A percentile compares a stretch with the other conserved stretches of the same genome.
phyloP scores from a whole-genome alignment of 2,888 invertebrate genomes.

The Autographa gamma region DNA sequence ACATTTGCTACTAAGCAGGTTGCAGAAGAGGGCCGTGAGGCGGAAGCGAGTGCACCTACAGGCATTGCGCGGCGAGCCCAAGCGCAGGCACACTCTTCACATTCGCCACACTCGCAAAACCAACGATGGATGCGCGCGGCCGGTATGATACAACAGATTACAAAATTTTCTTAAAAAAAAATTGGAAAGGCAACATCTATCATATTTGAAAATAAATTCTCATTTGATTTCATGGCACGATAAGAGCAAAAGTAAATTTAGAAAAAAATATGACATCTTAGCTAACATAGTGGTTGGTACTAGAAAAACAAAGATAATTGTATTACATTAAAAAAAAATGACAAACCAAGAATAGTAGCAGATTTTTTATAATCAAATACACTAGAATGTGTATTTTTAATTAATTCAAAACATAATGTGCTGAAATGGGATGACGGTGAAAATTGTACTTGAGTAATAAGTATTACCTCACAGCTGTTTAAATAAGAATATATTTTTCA shows the following conservation, averaged over 20 bases:
- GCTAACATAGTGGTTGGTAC: not conserved
- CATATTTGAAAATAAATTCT: not conserved
- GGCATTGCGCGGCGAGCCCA: constrained; percentile 64
- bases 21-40: constrained; percentile 93
- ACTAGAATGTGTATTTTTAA: not conserved
- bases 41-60: constrained; percentile 91
- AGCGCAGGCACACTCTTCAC: constrained; percentile 66
- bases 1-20: constrained; percentile 60
- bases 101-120: constrained; percentile 73
- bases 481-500: constrained; percentile 60
- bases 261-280: not conserved
- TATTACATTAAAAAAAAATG: not conserved
- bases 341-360: not conserved
- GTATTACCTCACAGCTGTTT: constrained; percentile 38
- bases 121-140: constrained; percentile 85
- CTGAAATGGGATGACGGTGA: constrained; percentile 22
- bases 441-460: constrained; percentile 1
- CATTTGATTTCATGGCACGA: too few relatives aligned
- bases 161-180: too few relatives aligned
- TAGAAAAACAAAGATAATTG: not conserved
- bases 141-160: constrained; percentile 19
- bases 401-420: constrained; percentile 23
- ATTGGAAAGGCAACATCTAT: not conserved
- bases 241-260: not conserved
- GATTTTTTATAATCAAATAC: not conserved